Evolutionary conservation across 1,140 invertebrate species (phyloP).

Genomic region (Drosophila sturtevanti): DNA sequence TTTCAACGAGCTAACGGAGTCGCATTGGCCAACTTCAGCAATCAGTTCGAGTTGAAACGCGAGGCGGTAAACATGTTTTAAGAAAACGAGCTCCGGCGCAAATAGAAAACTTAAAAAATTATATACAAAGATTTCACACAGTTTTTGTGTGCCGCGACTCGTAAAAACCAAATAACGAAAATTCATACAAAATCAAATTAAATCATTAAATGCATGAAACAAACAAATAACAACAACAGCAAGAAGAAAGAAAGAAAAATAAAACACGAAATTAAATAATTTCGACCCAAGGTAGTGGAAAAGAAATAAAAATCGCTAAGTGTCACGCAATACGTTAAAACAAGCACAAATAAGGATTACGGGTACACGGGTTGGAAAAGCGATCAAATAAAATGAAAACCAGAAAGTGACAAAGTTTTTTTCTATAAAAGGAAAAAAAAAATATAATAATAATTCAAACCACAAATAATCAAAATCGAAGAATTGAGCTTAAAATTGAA

Average conservation of each 20-base stretch:
- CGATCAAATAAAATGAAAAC: constrained; percentile 75
- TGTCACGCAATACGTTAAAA: constrained; percentile 16
- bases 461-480: constrained; percentile 17
- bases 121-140: constrained; percentile 27
- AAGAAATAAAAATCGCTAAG: constrained; percentile 43
- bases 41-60: constrained; percentile 80
- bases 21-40: constrained; percentile 67
- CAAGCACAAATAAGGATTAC: constrained; percentile 69
- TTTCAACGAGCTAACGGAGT: constrained; percentile 82
- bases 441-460: constrained; percentile 24
- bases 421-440: constrained; percentile 33
- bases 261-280: neutral
- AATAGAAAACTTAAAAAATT: constrained; percentile 9
- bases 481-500: neutral
- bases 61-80: constrained; percentile 82
- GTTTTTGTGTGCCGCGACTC: constrained; percentile 6
- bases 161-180: constrained; percentile 1
- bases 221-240: constrained; percentile 9
- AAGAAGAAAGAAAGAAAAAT: constrained; percentile 2
- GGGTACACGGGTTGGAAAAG: constrained; percentile 54
- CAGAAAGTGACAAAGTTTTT: constrained; percentile 66
- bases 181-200: constrained; percentile 22
- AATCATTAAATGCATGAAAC: constrained; percentile 12
- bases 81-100: constrained; percentile 71
- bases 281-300: neutral